Conservation (phyloP, 1,140 invertebrate species). For the Chrysomallon squamiferum region DNA sequence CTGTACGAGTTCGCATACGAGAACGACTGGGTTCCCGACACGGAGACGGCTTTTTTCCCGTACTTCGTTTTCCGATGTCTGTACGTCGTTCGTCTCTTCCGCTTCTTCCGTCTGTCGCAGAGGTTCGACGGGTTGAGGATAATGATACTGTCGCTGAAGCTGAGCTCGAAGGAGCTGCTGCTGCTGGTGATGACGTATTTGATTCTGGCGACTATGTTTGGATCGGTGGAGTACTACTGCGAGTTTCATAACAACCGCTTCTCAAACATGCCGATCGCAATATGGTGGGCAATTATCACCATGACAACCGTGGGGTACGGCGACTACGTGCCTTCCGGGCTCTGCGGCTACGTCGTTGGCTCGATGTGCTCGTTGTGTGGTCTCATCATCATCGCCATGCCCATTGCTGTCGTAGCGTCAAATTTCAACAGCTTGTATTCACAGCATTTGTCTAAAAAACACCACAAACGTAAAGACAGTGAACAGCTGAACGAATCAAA, state of each 20-base stretch:
- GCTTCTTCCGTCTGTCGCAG: slow-evolving; percentile 2
- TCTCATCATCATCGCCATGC: slow-evolving; percentile 17
- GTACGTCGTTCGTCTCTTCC: slow-evolving; percentile 1
- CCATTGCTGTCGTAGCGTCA: slow-evolving; percentile 5
- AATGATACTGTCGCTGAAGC: slow-evolving; percentile 1
- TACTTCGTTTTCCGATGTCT: neutral
- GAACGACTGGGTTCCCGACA: neutral
- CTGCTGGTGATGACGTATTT: neutral
- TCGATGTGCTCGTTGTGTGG: slow-evolving; percentile 12
- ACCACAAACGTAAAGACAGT: no score
- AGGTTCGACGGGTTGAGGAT: neutral
- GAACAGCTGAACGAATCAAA: no score
- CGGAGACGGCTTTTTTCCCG: neutral
- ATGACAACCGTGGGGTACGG: slow-evolving; percentile 98
- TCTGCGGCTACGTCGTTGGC: slow-evolving; percentile 37
- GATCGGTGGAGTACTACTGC: neutral
- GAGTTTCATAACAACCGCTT: slow-evolving; percentile 4
- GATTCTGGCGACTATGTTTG: slow-evolving; percentile 1
- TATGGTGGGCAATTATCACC: slow-evolving; percentile 86
- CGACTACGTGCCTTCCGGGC: slow-evolving; percentile 72
- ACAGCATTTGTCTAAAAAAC: neutral
- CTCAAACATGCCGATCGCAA: slow-evolving; percentile 97
- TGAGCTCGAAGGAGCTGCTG: neutral
- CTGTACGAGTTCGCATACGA: neutral
- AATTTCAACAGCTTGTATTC: slow-evolving; percentile 10